These are phyloP conservation scores for Eledona agricola DNA, from an alignment of 2,888 invertebrate genomes.

Conservation along the genomic window DNA sequence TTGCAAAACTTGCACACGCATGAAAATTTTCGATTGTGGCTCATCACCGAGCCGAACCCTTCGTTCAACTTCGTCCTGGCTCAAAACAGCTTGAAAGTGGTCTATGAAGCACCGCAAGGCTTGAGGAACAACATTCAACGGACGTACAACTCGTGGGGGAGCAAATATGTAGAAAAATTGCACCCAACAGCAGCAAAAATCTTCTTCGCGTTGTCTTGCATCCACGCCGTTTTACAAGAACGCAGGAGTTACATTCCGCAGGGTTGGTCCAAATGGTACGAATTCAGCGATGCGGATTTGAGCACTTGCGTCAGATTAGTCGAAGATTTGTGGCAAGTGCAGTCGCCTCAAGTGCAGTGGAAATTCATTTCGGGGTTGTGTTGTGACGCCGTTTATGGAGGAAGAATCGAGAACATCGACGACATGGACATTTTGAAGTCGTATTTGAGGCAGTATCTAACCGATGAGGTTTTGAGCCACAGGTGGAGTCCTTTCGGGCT, in stretches of 20 bases:
- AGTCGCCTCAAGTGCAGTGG: constrained; percentile 69
- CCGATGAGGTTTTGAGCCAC: constrained; percentile 67
- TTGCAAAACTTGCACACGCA: constrained; percentile 64
- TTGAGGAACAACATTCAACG: constrained; percentile 82
- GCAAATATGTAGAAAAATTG: constrained; percentile 56
- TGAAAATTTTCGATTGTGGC: constrained; percentile 76
- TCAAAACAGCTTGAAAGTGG: constrained; percentile 81
- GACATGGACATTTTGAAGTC: constrained; percentile 75
- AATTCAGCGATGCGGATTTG: constrained; percentile 85
- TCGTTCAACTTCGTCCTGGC: constrained; percentile 79
- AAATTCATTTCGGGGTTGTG: constrained; percentile 79
- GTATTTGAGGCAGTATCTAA: constrained; percentile 72
- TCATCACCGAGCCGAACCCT: constrained; percentile 84
- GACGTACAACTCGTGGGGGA: constrained; percentile 77
- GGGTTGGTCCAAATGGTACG: constrained; percentile 90
- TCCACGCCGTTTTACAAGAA: constrained; percentile 92
- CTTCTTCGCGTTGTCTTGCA: constrained; percentile 82
- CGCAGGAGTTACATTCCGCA: constrained; percentile 91
- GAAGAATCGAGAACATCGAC: constrained; percentile 80
- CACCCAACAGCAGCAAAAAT: constrained; percentile 59
- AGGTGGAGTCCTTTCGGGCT: constrained; percentile 68
- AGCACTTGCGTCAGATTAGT: constrained; percentile 76
- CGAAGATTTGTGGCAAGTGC: constrained; percentile 57
- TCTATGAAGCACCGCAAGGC: constrained; percentile 86
- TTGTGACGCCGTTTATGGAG: constrained; percentile 85